Base-by-base conservation (phyloP, 2,888 invertebrate genomes). In the Perdita meconis region DNA sequence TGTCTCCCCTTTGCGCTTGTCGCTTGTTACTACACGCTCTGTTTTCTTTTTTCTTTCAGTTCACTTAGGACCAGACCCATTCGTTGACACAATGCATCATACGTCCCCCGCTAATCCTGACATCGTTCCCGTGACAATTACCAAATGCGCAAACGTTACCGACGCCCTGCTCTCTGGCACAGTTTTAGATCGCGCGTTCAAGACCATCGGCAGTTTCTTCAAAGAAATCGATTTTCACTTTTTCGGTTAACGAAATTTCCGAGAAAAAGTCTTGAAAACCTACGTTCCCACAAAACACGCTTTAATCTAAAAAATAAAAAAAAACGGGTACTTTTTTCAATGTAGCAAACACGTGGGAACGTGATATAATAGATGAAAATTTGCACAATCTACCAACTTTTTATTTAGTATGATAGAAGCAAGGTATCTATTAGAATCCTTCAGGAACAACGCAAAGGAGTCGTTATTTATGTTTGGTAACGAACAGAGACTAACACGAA, bases 1-100 rank as follows among this genome's bases (percentile, higher is more conserved):
- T 85, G 82, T 86, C 83, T 84, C 76, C 82, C 82, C 84, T 86
- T n/a, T 82, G 71, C 83, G 51, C 77, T 74, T 10, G 38, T 59
- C 50, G 50, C 13, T 57, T 65, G 36, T 13, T 13, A 19, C 12
- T 5, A 30, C 13, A 64, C 61, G 38, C 19, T 44, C 8, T 47
- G 19, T 47, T 30, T 22, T 47, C 16, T 19, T 19, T 8, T 60
- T 26, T 42, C 26, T 47, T 22, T 59, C 22, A 69, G 36, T 61
- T 72, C 10, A 24, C 42, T 19, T 42, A n/a, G 44, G 60, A 19
- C 40, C 30, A 30, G 0, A 47, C 36, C 38, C 55, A 26, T 44
- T 63, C 47, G 16, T 60, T 34, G 22, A 12, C 40, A 6, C 8
- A 34, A 53, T 16, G 2, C 40, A 10, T 26, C 30, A 30, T 42